These are phyloP conservation scores for Sorex araneus DNA, from an alignment of 2,113 vertebrate species.

Conservation along the genomic window DNA sequence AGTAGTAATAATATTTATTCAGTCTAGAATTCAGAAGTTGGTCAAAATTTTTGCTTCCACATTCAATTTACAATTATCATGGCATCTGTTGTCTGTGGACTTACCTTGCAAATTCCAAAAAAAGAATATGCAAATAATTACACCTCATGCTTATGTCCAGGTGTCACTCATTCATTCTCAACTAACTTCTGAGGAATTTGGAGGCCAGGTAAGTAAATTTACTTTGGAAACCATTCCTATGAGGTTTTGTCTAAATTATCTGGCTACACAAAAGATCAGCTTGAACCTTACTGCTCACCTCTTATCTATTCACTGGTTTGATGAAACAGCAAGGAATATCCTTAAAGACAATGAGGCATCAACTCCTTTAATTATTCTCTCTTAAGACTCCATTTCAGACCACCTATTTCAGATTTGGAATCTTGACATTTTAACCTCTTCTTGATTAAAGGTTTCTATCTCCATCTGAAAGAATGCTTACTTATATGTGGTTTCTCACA, in stretches of 20 bases:
- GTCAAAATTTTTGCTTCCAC: background rate
- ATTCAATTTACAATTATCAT: background rate
- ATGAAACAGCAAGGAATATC: constrained; percentile 80
- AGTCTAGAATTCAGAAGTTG: background rate
- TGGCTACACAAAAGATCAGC: constrained; percentile 78
- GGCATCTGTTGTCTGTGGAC: background rate
- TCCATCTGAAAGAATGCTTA: constrained; percentile 79
- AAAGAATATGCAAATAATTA: background rate
- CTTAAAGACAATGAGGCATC: constrained; percentile 85
- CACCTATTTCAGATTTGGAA: constrained; percentile 80
- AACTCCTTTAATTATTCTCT: constrained; percentile 83
- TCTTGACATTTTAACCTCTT: constrained; percentile 82
- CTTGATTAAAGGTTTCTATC: constrained; percentile 84
- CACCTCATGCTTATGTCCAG: background rate
- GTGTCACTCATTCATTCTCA: constrained; percentile 12
- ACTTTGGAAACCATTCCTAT: constrained; percentile 57
- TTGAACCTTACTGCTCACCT: constrained; percentile 80
- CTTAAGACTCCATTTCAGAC: constrained; percentile 79
- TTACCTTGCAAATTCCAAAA: background rate
- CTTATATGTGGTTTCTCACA: constrained; percentile 79
- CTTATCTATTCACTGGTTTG: constrained; percentile 78
- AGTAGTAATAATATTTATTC: constrained; percentile 57
- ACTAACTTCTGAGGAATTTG: constrained; percentile 54
- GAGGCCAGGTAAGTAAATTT: constrained; percentile 42
- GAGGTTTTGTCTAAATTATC: constrained; percentile 80